These are phyloP conservation scores for Stenchaetothrips biformis DNA, from an alignment of 2,888 invertebrate genomes.

Conservation along the genomic window DNA sequence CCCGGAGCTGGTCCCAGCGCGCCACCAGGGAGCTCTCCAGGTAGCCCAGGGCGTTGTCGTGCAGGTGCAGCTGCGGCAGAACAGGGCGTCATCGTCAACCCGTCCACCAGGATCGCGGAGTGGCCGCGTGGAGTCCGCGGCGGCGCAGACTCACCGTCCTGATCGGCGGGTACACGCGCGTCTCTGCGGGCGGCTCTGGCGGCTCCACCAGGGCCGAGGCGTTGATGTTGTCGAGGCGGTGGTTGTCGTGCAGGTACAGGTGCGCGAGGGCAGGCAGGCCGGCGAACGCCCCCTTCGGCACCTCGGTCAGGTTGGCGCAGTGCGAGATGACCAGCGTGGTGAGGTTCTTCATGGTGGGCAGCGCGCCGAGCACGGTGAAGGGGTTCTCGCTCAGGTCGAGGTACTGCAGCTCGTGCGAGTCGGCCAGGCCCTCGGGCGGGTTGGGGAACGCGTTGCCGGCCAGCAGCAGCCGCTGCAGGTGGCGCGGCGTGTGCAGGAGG, in stretches of 20 bases:
- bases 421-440: conserved; percentile 58
- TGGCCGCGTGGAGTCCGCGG: not conserved
- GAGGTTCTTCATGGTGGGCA: not conserved
- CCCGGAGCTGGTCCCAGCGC: conserved; percentile 64
- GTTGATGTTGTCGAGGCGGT: not conserved
- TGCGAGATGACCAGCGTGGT: conserved; percentile 43
- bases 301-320: conserved; percentile 38
- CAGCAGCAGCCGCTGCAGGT: conserved; percentile 60
- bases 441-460: conserved; percentile 58
- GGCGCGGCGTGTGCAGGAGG: conserved; percentile 62
- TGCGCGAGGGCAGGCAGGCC: not conserved
- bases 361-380: conserved; percentile 51
- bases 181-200: not conserved
- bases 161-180: not conserved
- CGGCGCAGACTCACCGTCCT: not conserved
- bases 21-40: conserved; percentile 60
- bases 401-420: conserved; percentile 55
- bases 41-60: conserved; percentile 64
- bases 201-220: not conserved
- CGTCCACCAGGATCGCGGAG: not conserved
- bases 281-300: conserved; percentile 10
- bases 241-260: conserved; percentile 11
- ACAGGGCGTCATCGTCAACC: not conserved
- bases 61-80: conserved; percentile 58
- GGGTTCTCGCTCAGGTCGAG: conserved; percentile 68